Conservation (phyloP, 2,113 vertebrate species). For the Reinhardtius hippoglossoides region DNA sequence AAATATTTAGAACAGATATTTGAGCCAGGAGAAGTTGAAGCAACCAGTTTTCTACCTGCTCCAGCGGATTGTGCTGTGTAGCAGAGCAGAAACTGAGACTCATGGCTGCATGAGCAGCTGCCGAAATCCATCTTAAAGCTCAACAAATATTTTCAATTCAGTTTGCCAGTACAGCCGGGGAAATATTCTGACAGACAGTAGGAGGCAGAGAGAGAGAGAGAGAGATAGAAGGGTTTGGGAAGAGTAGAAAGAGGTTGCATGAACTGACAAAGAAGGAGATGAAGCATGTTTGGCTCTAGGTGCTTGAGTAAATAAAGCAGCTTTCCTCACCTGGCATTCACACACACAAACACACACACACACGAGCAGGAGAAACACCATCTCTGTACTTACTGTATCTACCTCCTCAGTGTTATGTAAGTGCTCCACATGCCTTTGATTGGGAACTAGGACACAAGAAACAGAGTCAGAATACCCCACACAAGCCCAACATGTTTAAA, state of each 20-base stretch:
- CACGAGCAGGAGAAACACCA: conserved; percentile 3
- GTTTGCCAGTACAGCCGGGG: conserved; percentile 35
- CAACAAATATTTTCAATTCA: conserved; percentile 64
- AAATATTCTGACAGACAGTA: conserved; percentile 55
- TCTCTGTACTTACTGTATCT: conserved; percentile 27
- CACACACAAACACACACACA: conserved; percentile 11
- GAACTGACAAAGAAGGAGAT: conserved; percentile 40
- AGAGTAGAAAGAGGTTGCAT: conserved; percentile 1
- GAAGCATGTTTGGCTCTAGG: conserved; percentile 37
- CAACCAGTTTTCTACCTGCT: conserved; percentile 29
- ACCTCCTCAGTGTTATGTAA: conserved; percentile 46
- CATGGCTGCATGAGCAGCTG: conserved; percentile 43
- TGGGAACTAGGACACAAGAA: conserved; percentile 35
- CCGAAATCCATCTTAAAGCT: conserved; percentile 51
- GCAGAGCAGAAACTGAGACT: conserved; percentile 27
- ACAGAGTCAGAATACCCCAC: conserved; percentile 6
- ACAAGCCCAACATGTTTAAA: conserved; percentile 12
- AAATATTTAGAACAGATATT: conserved; percentile 1
- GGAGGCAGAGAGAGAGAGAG: conserved; percentile 8
- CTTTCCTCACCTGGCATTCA: conserved; percentile 47
- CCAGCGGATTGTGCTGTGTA: conserved; percentile 17
- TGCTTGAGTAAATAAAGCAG: conserved; percentile 41
- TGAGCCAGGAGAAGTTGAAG: conserved; percentile 11
- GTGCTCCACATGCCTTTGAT: conserved; percentile 48
- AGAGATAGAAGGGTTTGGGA: conserved; percentile 30